Evolutionary conservation across 2,113 vertebrate genomes (phyloP).

Genomic region (Dipodomys spectabilis): DNA sequence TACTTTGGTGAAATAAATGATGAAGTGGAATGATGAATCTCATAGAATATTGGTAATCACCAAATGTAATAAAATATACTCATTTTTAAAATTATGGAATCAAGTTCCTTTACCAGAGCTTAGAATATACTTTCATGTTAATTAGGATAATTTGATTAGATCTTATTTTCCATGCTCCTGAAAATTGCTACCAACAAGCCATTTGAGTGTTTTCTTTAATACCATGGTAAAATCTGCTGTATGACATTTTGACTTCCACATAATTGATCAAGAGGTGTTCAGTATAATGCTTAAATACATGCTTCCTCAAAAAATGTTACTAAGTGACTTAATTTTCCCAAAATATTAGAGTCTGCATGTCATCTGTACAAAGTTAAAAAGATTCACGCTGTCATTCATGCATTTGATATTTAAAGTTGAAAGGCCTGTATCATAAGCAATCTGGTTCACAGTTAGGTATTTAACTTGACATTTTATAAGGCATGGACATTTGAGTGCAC

Average conservation of each 20-base stretch:
- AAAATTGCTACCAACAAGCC: conserved; percentile 50
- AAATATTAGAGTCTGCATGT: conserved; percentile 78
- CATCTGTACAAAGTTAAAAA: conserved; percentile 82
- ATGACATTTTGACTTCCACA: conserved; percentile 80
- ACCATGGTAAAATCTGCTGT: conserved; percentile 54
- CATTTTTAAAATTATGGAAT: conserved; percentile 4
- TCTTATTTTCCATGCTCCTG: conserved; percentile 26
- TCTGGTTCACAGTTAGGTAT: conserved; percentile 86
- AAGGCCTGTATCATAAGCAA: conserved; percentile 84
- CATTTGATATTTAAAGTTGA: conserved; percentile 85
- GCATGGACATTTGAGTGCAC: conserved; percentile 76
- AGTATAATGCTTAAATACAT: conserved; percentile 71
- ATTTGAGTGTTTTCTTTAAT: conserved; percentile 73
- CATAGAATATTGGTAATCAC: conserved; percentile 19
- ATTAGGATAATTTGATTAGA: background rate
- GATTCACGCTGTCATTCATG: conserved; percentile 82
- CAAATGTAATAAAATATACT: background rate
- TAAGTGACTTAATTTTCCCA: conserved; percentile 84
- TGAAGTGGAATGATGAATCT: background rate
- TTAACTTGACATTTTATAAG: conserved; percentile 88
- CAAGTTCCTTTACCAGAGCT: background rate
- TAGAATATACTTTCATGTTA: background rate
- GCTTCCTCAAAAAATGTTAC: conserved; percentile 82
- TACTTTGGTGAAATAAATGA: background rate
- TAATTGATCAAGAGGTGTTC: conserved; percentile 72